Base-by-base conservation (phyloP, 64 coral and sea anemone species). In the Pachyseris speciosa region DNA sequence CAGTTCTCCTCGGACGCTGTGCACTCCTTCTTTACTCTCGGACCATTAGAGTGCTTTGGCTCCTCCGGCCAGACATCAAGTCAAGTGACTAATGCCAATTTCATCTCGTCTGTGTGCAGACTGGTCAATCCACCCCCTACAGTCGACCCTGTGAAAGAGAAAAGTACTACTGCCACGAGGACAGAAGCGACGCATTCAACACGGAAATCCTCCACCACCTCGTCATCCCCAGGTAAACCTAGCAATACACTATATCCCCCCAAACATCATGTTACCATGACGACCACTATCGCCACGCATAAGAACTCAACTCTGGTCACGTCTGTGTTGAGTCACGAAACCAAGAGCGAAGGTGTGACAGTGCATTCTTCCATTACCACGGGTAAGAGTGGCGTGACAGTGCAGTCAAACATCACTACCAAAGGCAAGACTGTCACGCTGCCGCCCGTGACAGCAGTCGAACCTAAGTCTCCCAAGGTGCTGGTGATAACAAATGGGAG, bases 11-110 rank as follows among this genome's bases (percentile, higher is more conserved):
- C 50, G 13, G 85, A 93, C 40, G 95, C 95, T 1, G 52, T 40
- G 6, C 64, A 90, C n/a, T 97, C 95, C 15, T 89, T 89, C 17
- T 97, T 97, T 71, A 97, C 91, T 22, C 91, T 97, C 30, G 95
- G 95, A 26, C 91, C 86, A 7, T 64, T 97, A 37, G 95, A 97
- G n/a, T 97, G 95, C 31, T 89, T 93, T 37, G 95, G 95, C 19
- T 63, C 78, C 48, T 39, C 50, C 2, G 86, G 63, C 16, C 20
- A 64, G 9, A 36, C 86, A 20, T 38, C 72, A 0, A 58, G 36
- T 31, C 22, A 57, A 5, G 43, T 86, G 7, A 43, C 84, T 27
- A 89, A 43, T 60, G 90, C 72, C 0, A 97, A 69, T 44, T 92
- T 97, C 69, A 61, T 97, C 36, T 89, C 85, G 57, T 92, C 86